Percentiles rank a stretch among this genome's conserved stretches.
phyloP scores from a whole-genome alignment of 2,113 vertebrate genomes.

The Eulacestoma nigropectus region DNA sequence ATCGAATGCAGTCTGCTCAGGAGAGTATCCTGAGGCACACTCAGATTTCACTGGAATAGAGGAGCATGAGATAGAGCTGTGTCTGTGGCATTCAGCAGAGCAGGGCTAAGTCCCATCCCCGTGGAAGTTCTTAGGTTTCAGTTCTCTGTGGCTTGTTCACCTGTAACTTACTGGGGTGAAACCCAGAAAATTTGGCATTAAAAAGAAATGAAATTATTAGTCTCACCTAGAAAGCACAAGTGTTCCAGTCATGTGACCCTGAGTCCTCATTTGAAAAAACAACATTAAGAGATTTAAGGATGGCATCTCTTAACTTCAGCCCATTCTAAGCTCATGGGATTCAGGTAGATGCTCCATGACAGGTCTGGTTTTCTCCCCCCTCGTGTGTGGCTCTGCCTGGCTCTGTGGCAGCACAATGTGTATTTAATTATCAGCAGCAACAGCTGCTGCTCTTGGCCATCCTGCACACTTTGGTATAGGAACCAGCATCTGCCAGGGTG shows the following conservation, averaged over 20 bases:
- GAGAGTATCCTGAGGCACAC: fast-evolving
- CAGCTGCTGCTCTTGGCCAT: neutral
- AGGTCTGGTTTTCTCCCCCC: neutral
- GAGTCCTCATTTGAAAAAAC: neutral
- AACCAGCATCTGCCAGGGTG: neutral
- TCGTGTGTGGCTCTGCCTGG: fast-evolving
- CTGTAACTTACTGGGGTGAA: neutral
- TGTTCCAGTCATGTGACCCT: neutral
- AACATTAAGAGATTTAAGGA: neutral
- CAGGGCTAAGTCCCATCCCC: neutral
- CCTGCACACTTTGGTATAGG: neutral
- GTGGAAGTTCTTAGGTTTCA: neutral
- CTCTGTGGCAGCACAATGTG: neutral
- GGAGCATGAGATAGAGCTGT: fast-evolving
- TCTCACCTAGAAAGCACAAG: neutral
- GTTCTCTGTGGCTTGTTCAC: neutral
- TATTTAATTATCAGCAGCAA: neutral
- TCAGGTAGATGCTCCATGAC: fast-evolving
- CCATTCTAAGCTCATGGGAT: fast-evolving
- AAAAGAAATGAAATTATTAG: neutral
- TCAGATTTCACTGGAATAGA: neutral
- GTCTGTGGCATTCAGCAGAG: neutral
- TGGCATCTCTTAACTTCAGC: neutral
- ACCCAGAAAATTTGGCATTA: neutral
- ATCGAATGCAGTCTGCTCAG: neutral